Percentiles rank a stretch among this genome's conserved stretches.
These are phyloP conservation scores for Sweltsa coloradensis DNA, from an alignment of 1,140 invertebrate genomes.

Conservation along the genomic window DNA sequence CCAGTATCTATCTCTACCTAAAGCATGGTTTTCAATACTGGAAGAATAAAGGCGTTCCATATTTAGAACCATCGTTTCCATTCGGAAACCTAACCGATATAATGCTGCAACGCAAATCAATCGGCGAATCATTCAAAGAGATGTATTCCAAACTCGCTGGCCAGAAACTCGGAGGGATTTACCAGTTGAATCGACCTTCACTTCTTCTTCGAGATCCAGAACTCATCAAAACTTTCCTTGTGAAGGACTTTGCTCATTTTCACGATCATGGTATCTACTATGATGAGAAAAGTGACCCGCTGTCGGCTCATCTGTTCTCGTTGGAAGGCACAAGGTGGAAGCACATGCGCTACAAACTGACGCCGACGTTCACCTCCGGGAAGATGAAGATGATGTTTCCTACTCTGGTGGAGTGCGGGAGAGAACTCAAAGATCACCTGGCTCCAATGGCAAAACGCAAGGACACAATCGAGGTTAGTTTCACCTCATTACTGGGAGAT, in stretches of 20 bases:
- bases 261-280: conserved; percentile 25
- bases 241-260: conserved; percentile 35
- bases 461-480: no score
- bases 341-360: conserved; percentile 4
- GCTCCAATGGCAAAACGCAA: no score
- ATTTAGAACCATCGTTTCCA: conserved; percentile 16
- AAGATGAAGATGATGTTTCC: conserved; percentile 12
- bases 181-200: conserved; percentile 33
- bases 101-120: no score
- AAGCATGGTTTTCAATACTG: conserved; percentile 21
- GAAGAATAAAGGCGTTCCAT: conserved; percentile 19
- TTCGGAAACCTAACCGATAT: no score
- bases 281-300: conserved; percentile 20
- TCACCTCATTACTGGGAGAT: no score
- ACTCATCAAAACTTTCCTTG: conserved; percentile 31
- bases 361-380: conserved; percentile 10
- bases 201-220: conserved; percentile 31
- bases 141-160: no score
- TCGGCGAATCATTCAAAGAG: no score
- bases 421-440: conserved; percentile 5
- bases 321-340: conserved; percentile 6
- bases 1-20: no score
- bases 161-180: no score
- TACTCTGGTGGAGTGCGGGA: conserved; percentile 11
- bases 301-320: conserved; percentile 10